Conservation (phyloP, 2,113 vertebrate species). For the Takifugu bimaculatus region DNA sequence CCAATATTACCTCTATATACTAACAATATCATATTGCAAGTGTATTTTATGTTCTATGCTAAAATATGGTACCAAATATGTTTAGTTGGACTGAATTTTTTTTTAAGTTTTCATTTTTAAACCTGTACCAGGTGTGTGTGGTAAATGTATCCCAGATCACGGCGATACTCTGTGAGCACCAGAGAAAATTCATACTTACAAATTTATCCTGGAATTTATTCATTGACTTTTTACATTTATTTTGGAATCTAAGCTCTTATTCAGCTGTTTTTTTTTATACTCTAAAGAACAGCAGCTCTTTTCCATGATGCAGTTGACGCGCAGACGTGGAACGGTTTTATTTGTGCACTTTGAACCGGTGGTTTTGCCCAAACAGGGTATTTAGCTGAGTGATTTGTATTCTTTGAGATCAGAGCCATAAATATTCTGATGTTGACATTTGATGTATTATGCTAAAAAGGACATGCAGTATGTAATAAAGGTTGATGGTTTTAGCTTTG, state of each 20-base stretch:
- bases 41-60: constrained; percentile 64
- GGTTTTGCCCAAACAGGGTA: constrained; percentile 64
- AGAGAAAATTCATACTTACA: too few relatives aligned
- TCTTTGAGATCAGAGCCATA: constrained; percentile 65
- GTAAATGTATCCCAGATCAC: constrained; percentile 10
- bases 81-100: constrained; percentile 30
- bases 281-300: constrained; percentile 28
- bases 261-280: constrained; percentile 13
- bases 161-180: constrained; percentile 35
- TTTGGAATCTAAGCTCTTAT: constrained; percentile 66
- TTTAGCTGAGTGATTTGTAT: constrained; percentile 56
- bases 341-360: constrained; percentile 66
- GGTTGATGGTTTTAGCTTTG: constrained; percentile 39
- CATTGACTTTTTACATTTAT: constrained; percentile 31
- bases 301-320: constrained; percentile 51
- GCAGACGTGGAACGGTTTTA: constrained; percentile 47
- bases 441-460: constrained; percentile 51
- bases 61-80: constrained; percentile 68
- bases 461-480: constrained; percentile 69
- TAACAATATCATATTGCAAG: constrained; percentile 52
- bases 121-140: background rate
- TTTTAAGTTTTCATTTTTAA: background rate
- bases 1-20: constrained; percentile 58
- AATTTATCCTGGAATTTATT: background rate
- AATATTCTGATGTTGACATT: constrained; percentile 58